phyloP scores from a whole-genome alignment of 2,888 invertebrate genomes.

The Toxonevra muliebris region DNA sequence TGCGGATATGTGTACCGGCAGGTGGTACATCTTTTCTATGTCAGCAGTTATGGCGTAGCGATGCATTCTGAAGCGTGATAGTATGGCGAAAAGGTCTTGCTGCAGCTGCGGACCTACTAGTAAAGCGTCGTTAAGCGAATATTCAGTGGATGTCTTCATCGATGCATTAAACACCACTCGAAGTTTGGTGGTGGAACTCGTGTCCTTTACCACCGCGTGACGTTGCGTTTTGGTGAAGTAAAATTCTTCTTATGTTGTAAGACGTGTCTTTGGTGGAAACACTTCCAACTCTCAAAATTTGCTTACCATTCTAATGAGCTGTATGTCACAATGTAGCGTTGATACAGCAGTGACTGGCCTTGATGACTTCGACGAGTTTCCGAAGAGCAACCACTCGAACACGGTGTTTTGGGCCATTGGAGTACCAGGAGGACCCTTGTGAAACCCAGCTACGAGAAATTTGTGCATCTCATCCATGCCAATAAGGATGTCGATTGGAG shows the following conservation, averaged over 20 bases:
- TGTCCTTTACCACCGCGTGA: conserved; percentile 7
- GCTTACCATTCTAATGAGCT: conserved; percentile 9
- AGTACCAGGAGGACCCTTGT: neutral
- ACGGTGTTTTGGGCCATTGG: conserved; percentile 28
- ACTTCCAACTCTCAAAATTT: conserved; percentile 36
- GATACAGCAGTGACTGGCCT: neutral
- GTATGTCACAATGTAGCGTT: conserved; percentile 7
- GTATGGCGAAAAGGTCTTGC: conserved; percentile 29
- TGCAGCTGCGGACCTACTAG: conserved; percentile 1
- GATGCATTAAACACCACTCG: conserved; percentile 7
- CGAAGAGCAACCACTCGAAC: conserved; percentile 29
- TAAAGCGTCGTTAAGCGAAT: neutral
- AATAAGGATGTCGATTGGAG: conserved; percentile 11
- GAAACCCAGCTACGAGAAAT: neutral
- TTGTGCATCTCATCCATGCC: conserved; percentile 13
- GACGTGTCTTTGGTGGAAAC: conserved; percentile 22
- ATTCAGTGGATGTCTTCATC: neutral
- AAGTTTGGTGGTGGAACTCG: conserved; percentile 8
- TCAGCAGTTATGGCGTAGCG: conserved; percentile 34
- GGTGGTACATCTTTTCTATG: conserved; percentile 36
- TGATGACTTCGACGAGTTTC: neutral
- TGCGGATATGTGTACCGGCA: conserved; percentile 18
- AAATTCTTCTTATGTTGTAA: conserved; percentile 26
- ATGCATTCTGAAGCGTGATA: conserved; percentile 28
- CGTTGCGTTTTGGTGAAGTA: conserved; percentile 25